phyloP scores from a whole-genome alignment of 1,140 invertebrate genomes.

The Ladona fulva region DNA sequence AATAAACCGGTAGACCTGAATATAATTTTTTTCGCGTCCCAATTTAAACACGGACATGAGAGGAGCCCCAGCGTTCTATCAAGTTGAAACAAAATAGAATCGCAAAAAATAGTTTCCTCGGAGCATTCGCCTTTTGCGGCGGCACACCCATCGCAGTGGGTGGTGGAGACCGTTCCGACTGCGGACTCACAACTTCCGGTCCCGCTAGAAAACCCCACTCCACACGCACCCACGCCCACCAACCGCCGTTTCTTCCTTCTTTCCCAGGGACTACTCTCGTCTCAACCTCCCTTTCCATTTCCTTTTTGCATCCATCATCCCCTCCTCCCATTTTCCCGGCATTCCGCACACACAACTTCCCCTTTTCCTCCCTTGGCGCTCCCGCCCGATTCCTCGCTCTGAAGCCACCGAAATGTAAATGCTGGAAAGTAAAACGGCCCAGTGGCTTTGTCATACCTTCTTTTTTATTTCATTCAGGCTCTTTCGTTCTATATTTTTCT shows the following conservation, averaged over 20 bases:
- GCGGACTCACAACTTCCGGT: not conserved
- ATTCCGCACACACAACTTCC: not conserved
- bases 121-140: too few relatives aligned
- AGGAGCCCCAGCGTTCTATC: too few relatives aligned
- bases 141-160: too few relatives aligned
- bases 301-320: not conserved
- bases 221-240: not conserved
- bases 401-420: constrained; percentile 2
- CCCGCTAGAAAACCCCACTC: not conserved
- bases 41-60: too few relatives aligned
- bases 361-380: not conserved
- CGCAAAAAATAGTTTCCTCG: too few relatives aligned
- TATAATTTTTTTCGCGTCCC: too few relatives aligned
- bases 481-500: not conserved
- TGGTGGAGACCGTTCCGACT: not conserved
- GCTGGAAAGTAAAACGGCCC: not conserved
- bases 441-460: not conserved
- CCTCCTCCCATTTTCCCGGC: not conserved
- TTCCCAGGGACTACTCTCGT: not conserved
- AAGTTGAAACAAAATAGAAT: too few relatives aligned
- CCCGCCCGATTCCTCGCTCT: not conserved
- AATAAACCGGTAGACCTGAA: too few relatives aligned
- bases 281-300: not conserved
- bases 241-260: not conserved
- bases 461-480: not conserved